Evolutionary conservation across 2,888 invertebrate species (phyloP), one percentile per base, ranked within the genome.

Genomic region (Drosophila basisetae): DNA sequence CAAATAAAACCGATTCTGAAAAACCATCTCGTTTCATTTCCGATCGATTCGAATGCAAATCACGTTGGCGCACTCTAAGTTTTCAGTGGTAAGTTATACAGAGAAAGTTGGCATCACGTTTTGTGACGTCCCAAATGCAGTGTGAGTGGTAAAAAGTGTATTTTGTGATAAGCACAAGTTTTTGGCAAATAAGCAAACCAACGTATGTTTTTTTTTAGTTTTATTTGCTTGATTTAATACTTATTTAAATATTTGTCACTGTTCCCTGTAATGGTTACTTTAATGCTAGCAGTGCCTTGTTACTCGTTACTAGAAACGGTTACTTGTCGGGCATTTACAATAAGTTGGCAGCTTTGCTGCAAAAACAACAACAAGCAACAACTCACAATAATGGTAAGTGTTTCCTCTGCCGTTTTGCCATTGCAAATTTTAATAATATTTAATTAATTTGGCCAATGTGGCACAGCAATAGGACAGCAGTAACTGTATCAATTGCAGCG

Each of bases 371-470:
- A 73, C 81, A 78, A 81, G 72, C 73, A 68, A 76, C 55, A 73
- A 79, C 65, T 73, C 65, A 68, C 70, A 80, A 80, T 78, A 78
- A 82, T 80, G 82, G 78, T 74, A 82, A 67, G 78, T 65, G 41
- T 25, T 41, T 10, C 6, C 30, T 61, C 25, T 41, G 22, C 54
- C 55, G 43, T 70, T 62, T 62, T 72, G 53, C 18, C 50, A 28
- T 52, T 61, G 62, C 65, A 69, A 70, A 69, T 68, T 60, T 64
- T 69, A 16, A 47, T 58, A 47, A 56, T 35, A 43, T 43, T 31
- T 43, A 16, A 31, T 60, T 59, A 11, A 58, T 49, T 39, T n/a
- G 22, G 39, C 25, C 13, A 35, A 53, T 58, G 31, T 31, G 10
- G 6, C 35, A 63, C 25, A 75, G 69, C 60, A 61, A 31, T 65